Percentiles rank a stretch among this genome's conserved stretches.
Conservation (phyloP, 2,113 vertebrate genomes). For the Bubo scandiacus region DNA sequence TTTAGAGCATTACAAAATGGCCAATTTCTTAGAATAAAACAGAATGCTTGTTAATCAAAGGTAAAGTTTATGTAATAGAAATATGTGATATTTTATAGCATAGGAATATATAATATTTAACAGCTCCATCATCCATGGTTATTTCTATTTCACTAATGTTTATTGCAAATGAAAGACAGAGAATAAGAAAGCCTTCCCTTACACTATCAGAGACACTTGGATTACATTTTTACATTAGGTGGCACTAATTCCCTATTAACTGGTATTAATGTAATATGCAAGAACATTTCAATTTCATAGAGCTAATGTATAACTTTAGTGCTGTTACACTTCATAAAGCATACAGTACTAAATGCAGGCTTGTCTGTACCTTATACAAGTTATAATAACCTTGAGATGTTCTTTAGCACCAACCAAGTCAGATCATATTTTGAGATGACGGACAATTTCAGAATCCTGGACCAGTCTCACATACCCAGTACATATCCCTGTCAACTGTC, state of each 20-base stretch:
- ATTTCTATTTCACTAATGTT: conserved; percentile 21
- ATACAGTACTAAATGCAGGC: not conserved
- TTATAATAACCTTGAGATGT: not conserved
- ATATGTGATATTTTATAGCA: not conserved
- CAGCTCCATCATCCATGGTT: not conserved
- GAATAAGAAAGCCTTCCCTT: not conserved
- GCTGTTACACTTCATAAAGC: not conserved
- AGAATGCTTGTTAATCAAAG: conserved; percentile 26
- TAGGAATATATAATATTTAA: not conserved
- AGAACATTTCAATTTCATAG: not conserved
- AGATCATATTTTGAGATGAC: not conserved
- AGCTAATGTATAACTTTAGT: not conserved
- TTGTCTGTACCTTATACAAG: not conserved
- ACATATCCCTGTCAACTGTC: not conserved
- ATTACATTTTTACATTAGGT: conserved; percentile 67
- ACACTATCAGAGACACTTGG: not conserved
- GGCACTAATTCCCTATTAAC: conserved; percentile 68
- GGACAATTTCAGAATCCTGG: not conserved
- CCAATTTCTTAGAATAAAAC: conserved; percentile 8
- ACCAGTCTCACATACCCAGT: not conserved
- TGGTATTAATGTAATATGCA: conserved; percentile 17
- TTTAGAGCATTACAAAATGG: not conserved
- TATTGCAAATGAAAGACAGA: not conserved
- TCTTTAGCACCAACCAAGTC: not conserved
- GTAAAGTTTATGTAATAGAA: not conserved